phyloP scores from a whole-genome alignment of 2,888 invertebrate species.

The Ochropacha duplaris region DNA sequence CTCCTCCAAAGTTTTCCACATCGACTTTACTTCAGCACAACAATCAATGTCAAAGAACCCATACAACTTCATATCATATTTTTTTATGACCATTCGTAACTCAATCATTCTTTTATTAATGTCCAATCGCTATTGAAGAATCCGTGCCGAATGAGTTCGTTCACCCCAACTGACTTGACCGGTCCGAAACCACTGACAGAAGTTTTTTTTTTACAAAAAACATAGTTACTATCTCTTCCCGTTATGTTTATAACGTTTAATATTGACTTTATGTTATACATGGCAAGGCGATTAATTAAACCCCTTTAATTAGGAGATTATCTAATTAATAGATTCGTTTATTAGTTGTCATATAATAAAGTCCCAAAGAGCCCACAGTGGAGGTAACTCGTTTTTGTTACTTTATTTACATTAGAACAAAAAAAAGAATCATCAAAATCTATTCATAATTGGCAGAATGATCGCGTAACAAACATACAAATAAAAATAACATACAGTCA shows the following conservation, averaged over 20 bases:
- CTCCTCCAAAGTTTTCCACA: not conserved
- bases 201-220: not conserved
- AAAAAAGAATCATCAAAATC: too few relatives aligned
- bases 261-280: not conserved
- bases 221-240: slow-evolving; percentile 2
- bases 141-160: slow-evolving; percentile 57
- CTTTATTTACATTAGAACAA: too few relatives aligned
- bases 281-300: not conserved
- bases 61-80: not conserved
- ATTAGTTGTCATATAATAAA: not conserved
- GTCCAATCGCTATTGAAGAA: slow-evolving; percentile 17
- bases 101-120: slow-evolving; percentile 21
- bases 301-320: not conserved
- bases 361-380: too few relatives aligned
- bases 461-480: too few relatives aligned
- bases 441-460: too few relatives aligned
- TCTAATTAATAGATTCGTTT: not conserved
- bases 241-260: not conserved
- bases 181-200: slow-evolving; percentile 2
- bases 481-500: too few relatives aligned
- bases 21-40: not conserved
- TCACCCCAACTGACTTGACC: slow-evolving; percentile 46
- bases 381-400: too few relatives aligned
- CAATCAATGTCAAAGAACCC: not conserved
- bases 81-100: not conserved